A percentile compares a stretch with the other conserved stretches of the same genome.
phyloP scores from a whole-genome alignment of 1,140 invertebrate genomes.

The Heliothis virescens region DNA sequence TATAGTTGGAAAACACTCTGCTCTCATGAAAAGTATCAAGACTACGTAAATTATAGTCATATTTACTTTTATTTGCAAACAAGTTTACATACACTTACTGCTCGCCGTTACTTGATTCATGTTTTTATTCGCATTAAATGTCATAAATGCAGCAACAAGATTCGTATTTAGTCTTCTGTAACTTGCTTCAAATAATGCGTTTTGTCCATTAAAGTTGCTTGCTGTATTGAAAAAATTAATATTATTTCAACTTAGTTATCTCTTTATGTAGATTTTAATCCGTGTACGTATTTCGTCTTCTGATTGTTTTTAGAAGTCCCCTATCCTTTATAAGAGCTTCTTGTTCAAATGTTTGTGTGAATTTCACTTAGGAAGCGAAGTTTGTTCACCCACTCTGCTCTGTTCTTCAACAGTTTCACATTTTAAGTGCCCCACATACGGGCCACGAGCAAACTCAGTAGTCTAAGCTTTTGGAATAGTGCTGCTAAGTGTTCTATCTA shows the following conservation, averaged over 20 bases:
- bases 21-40: conserved; percentile 1
- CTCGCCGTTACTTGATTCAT: conserved; percentile 5
- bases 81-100: conserved; percentile 4
- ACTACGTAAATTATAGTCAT: background rate
- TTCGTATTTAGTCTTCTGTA: background rate
- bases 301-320: background rate
- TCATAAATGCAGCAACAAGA: background rate
- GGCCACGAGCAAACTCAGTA: conserved; percentile 43
- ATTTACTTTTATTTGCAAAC: background rate
- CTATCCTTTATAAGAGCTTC: background rate
- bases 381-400: conserved; percentile 42
- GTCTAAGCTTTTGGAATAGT: conserved; percentile 35
- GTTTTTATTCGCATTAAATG: conserved; percentile 1
- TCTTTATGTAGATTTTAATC: background rate
- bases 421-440: conserved; percentile 53
- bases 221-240: background rate
- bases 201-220: background rate
- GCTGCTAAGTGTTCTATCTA: conserved; percentile 36
- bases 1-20: background rate
- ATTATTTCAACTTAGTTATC: background rate
- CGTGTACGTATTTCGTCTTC: background rate
- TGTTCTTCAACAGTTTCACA: conserved; percentile 50
- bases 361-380: conserved; percentile 46
- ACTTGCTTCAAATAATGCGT: background rate
- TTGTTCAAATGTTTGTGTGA: conserved; percentile 39